These are phyloP conservation scores for Mamestra brassicae DNA, from an alignment of 2,888 invertebrate species.

Conservation along the genomic window DNA sequence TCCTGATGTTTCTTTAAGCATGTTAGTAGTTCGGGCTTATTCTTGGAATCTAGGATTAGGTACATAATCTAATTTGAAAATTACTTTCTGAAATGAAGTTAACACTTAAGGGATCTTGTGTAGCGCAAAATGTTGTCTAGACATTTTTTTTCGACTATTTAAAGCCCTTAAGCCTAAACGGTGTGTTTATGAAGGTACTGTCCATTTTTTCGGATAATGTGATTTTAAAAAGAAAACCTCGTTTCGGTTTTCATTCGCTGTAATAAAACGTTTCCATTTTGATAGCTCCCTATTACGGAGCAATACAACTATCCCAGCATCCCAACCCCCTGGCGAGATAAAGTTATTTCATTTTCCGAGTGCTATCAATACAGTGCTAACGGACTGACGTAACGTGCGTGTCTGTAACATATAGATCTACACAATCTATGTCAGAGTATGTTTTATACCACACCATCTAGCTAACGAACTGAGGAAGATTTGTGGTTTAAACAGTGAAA, in stretches of 20 bases:
- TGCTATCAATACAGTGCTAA: slow-evolving; percentile 49
- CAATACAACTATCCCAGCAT: slow-evolving; percentile 24
- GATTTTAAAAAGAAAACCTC: not conserved
- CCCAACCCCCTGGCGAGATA: slow-evolving; percentile 46
- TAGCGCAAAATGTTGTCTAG: slow-evolving; percentile 3
- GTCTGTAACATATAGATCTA: slow-evolving; percentile 53
- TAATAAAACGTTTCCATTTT: slow-evolving; percentile 30
- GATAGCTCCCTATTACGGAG: slow-evolving; percentile 31
- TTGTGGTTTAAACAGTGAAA: slow-evolving; percentile 45
- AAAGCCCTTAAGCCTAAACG: not conserved
- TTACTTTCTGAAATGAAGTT: slow-evolving; percentile 4
- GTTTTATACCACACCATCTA: slow-evolving; percentile 39
- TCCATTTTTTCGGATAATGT: not conserved
- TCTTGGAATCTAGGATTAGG: slow-evolving; percentile 9
- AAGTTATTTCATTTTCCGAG: slow-evolving; percentile 55
- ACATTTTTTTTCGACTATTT: not conserved
- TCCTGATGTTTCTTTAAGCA: slow-evolving; percentile 48
- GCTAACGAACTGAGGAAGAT: slow-evolving; percentile 56
- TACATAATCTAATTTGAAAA: slow-evolving; percentile 16
- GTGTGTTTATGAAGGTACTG: not conserved
- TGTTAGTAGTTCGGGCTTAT: slow-evolving; percentile 34
- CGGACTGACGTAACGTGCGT: slow-evolving; percentile 59
- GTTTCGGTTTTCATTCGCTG: slow-evolving; percentile 12
- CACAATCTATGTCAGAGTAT: slow-evolving; percentile 31
- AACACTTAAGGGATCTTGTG: not conserved